Evolutionary conservation across 2,888 invertebrate genomes (phyloP).

Genomic region (Callosobruchus maculatus): DNA sequence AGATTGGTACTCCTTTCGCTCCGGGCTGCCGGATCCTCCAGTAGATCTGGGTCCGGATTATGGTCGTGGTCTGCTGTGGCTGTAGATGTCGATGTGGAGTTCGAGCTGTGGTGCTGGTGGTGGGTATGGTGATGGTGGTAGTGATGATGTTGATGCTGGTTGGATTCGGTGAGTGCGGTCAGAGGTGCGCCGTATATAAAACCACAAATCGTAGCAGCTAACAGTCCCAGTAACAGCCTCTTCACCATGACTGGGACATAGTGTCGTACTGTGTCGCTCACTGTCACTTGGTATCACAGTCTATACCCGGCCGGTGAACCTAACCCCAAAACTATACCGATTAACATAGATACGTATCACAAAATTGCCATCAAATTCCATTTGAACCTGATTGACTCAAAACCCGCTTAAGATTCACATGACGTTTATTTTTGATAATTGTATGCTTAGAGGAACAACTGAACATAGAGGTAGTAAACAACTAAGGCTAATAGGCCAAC

Average conservation of each 20-base stretch:
- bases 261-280: slow-evolving; percentile 36
- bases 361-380: too few species aligned
- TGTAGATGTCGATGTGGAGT: slow-evolving; percentile 14
- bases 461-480: too few species aligned
- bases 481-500: too few species aligned
- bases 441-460: too few species aligned
- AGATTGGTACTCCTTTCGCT: slow-evolving; percentile 76
- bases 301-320: slow-evolving; percentile 22
- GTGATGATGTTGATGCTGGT: slow-evolving; percentile 21
- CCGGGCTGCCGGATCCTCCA: slow-evolving; percentile 46
- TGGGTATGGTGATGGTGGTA: slow-evolving; percentile 27
- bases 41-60: slow-evolving; percentile 29
- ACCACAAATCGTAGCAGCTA: slow-evolving; percentile 48
- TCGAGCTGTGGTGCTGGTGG: slow-evolving; percentile 22
- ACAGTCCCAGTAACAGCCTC: slow-evolving; percentile 49
- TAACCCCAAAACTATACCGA: not conserved
- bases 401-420: too few species aligned
- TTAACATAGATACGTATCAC: too few species aligned
- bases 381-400: too few species aligned
- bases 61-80: slow-evolving; percentile 17
- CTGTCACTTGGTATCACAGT: slow-evolving; percentile 37
- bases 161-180: slow-evolving; percentile 26
- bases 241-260: slow-evolving; percentile 53
- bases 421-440: too few species aligned
- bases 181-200: slow-evolving; percentile 45